Base-by-base conservation (phyloP, 1,140 invertebrate species). In the Nasonia vitripennis region DNA sequence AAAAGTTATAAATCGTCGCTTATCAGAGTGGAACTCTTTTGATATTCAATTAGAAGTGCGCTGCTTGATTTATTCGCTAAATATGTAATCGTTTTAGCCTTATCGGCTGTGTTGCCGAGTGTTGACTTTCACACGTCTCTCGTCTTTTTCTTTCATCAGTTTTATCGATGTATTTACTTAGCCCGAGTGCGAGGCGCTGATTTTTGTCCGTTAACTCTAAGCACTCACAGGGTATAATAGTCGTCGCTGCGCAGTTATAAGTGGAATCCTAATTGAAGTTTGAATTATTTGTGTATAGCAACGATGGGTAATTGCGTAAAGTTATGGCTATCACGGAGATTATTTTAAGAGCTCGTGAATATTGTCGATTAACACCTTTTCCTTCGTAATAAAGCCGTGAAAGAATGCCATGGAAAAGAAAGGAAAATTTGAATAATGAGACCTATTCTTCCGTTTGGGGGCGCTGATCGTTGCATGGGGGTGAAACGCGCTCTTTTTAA, bases 61-160 rank as follows among this genome's bases (percentile, higher is more conserved):
- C 17, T 2, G 27, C 23, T 48, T 71, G 73, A 86, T 78, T 75
- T 81, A 68, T 75, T 67, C 78, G 70, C 51, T 74, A 75, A 85
- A 75, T 81, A 17, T 67, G 27, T 34, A 78, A 77, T 86, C 62
- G 48, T 75, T 80, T 67, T 34, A 14, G n/a, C 17, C 37, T n/a
- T 81, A 81, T 77, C 78, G 67, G 10, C 37, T 51, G 7, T 73
- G 51, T 67, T 51, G 27, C 67, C 34, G 75, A 78, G 75, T 37
- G 41, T 23, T 48, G 31, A 70, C 23, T 37, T 12, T 34, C 77
- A 34, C 55, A 37, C 9, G 62, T 27, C 78, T 70, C 31, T 73
- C 9, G 10, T 67, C n/a, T 41, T 1, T 17, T 20, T 62, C n/a
- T 14, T 17, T 62, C 17, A 6, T n/a, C 17, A 5, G 2, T 62